These are phyloP conservation scores for Chionoecetes opilio DNA, from an alignment of 1,140 invertebrate genomes.

Conservation along the genomic window DNA sequence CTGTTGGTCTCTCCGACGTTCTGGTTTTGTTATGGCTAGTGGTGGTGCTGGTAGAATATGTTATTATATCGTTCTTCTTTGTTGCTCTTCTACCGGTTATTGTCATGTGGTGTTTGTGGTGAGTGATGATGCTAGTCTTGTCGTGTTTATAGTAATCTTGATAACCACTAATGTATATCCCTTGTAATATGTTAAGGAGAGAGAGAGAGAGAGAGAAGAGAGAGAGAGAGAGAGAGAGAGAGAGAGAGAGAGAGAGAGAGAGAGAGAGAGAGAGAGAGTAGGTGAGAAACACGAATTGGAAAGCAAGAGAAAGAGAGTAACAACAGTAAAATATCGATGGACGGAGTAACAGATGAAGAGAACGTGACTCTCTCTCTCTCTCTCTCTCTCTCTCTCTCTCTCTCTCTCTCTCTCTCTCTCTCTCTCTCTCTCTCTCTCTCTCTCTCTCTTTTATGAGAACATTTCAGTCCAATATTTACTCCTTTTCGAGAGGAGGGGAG, in stretches of 20 bases:
- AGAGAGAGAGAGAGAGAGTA: background rate
- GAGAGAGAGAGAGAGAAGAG: constrained; percentile 23
- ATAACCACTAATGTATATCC: too few species aligned
- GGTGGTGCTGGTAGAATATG: background rate
- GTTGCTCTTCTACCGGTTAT: too few species aligned
- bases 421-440: background rate
- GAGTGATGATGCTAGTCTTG: background rate
- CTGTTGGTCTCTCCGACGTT: too few species aligned
- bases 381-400: too few species aligned
- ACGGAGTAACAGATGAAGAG: too few species aligned
- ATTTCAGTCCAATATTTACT: constrained; percentile 7
- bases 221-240: constrained; percentile 8
- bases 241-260: constrained; percentile 8
- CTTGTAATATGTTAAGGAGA: background rate
- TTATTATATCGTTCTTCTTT: too few species aligned
- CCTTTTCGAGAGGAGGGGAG: background rate
- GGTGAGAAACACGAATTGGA: background rate
- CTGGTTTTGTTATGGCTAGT: background rate
- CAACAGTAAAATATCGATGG: too few species aligned
- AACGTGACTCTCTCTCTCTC: too few species aligned
- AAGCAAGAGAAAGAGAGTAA: too few species aligned
- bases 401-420: too few species aligned
- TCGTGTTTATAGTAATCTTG: background rate
- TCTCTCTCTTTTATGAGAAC: background rate
- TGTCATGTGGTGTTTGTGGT: background rate